A percentile compares a stretch with the other conserved stretches of the same genome.
Conservation (phyloP, 2,113 vertebrate species). For the Madoqua kirkii region DNA sequence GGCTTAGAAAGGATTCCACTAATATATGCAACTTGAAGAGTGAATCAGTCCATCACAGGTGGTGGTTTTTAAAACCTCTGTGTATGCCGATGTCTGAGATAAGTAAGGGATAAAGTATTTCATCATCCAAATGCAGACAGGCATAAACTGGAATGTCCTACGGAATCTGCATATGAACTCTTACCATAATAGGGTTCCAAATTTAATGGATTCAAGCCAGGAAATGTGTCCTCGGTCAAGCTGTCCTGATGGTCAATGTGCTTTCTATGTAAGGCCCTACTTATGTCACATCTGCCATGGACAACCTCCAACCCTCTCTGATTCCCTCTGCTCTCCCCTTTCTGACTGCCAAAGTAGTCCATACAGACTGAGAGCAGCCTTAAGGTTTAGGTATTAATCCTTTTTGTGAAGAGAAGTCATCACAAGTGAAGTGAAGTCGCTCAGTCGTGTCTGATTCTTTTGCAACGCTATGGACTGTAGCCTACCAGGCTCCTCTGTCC, state of each 20-base stretch:
- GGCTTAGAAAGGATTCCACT: background rate
- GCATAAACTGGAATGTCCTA: background rate
- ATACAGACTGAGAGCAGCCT: background rate
- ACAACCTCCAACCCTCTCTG: background rate
- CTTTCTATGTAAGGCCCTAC: background rate
- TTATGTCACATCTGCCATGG: background rate
- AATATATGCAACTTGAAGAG: background rate
- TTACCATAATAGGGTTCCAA: background rate
- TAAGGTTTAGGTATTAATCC: background rate
- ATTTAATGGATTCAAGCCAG: background rate
- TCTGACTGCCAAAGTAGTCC: background rate
- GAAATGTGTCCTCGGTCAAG: background rate
- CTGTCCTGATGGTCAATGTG: background rate
- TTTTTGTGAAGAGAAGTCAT: background rate
- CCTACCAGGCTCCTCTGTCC: background rate
- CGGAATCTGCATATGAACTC: background rate
- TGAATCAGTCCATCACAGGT: background rate
- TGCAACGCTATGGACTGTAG: background rate
- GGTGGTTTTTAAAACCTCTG: background rate
- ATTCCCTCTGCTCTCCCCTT: background rate
- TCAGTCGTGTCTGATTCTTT: background rate
- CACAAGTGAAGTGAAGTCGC: background rate
- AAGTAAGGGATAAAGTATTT: background rate
- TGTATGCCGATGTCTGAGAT: background rate
- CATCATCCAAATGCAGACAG: background rate